Conservation (phyloP, 2,888 invertebrate genomes). For the Auanema freiburgensis region DNA sequence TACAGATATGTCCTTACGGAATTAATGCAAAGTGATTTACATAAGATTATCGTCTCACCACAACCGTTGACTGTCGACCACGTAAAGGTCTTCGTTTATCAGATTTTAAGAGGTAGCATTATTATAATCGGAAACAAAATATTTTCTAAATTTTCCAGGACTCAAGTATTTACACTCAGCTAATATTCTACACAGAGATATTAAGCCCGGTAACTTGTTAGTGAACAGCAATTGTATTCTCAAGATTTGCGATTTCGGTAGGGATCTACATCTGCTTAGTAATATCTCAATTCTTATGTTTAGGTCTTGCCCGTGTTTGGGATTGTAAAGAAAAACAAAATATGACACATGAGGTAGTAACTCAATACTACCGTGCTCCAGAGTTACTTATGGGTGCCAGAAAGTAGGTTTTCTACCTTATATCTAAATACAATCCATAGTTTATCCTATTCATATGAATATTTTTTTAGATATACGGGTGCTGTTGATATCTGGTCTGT, state of each 20-base stretch:
- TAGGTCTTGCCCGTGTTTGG: slow-evolving; percentile 87
- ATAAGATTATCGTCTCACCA: slow-evolving; percentile 99
- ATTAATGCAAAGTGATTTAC: slow-evolving; percentile 97
- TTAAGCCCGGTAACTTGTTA: slow-evolving; percentile 96
- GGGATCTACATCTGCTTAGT: not conserved
- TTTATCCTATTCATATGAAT: not conserved
- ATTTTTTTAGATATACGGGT: slow-evolving; percentile 80
- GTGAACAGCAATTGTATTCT: slow-evolving; percentile 99
- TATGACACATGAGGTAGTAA: slow-evolving; percentile 99
- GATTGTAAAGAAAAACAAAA: slow-evolving; percentile 88
- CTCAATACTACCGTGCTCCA: slow-evolving; percentile 98
- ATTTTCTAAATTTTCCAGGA: slow-evolving; percentile 71
- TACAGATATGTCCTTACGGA: slow-evolving; percentile 97
- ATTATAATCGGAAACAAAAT: not conserved
- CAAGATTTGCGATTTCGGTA: slow-evolving; percentile 96
- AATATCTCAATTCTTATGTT: not conserved
- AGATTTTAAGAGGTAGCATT: slow-evolving; percentile 86
- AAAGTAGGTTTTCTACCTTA: slow-evolving; percentile 33
- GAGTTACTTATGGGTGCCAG: slow-evolving; percentile 98
- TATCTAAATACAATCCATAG: not conserved
- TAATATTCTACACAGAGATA: slow-evolving; percentile 94
- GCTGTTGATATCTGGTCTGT: slow-evolving; percentile 99
- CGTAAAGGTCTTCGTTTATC: slow-evolving; percentile 99
- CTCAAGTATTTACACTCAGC: slow-evolving; percentile 98
- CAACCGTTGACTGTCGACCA: slow-evolving; percentile 98